Conservation (phyloP, 2,888 invertebrate species). For the Leptopilina drosophilae region DNA sequence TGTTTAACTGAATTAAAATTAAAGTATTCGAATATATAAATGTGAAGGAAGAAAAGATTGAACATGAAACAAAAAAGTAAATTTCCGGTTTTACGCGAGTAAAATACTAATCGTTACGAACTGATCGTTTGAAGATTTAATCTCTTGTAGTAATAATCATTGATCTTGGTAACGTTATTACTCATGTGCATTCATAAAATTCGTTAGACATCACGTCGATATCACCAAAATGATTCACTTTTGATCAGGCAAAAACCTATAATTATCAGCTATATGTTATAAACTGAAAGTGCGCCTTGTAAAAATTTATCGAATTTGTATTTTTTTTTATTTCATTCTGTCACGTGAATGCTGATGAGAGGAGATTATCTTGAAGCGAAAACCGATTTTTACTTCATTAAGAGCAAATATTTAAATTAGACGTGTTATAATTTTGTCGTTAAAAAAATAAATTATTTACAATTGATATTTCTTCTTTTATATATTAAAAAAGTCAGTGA, state of each 20-base stretch:
- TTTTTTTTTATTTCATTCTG: conserved; percentile 12
- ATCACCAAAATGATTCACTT: conserved; percentile 50
- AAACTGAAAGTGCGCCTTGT: conserved; percentile 53
- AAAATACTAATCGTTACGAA: conserved; percentile 7
- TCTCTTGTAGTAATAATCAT: conserved; percentile 10
- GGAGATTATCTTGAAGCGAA: neutral
- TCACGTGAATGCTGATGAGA: conserved; percentile 3
- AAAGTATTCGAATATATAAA: conserved; percentile 4
- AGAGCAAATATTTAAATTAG: neutral
- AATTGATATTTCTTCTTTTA: too few species aligned
- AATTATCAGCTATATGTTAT: conserved; percentile 63
- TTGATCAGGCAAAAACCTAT: conserved; percentile 57
- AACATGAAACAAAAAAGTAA: conserved; percentile 9
- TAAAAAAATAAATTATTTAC: too few species aligned
- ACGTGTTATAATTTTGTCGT: too few species aligned
- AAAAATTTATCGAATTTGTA: conserved; percentile 58
- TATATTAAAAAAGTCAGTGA: too few species aligned
- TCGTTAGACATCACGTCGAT: conserved; percentile 45
- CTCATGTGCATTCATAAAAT: conserved; percentile 38
- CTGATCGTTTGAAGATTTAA: conserved; percentile 12
- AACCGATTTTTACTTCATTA: conserved; percentile 5
- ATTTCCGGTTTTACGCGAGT: conserved; percentile 2
- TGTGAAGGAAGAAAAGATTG: neutral
- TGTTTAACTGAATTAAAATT: conserved; percentile 11
- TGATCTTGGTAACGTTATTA: conserved; percentile 25